phyloP scores from a whole-genome alignment of 2,888 invertebrate genomes.

The Siphlonurus alternatus region DNA sequence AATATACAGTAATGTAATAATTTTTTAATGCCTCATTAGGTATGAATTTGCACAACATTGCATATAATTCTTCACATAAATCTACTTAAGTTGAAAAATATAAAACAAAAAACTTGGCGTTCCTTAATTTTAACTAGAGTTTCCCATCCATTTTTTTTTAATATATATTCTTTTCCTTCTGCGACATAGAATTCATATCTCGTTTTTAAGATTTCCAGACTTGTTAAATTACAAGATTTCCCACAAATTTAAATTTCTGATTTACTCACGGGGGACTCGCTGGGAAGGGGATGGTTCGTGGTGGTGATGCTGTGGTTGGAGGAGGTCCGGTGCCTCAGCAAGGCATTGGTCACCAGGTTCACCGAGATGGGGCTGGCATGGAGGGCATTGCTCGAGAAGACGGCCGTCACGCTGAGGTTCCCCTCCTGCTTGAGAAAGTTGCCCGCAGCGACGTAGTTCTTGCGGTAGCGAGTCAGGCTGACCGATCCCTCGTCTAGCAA shows the following conservation, averaged over 20 bases:
- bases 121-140: no score
- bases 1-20: neutral
- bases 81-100: no score
- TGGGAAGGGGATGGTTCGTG: conserved; percentile 21
- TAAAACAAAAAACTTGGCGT: no score
- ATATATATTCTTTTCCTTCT: no score
- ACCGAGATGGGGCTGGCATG: conserved; percentile 35
- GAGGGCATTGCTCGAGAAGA: conserved; percentile 30
- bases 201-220: no score
- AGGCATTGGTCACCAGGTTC: conserved; percentile 31
- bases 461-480: neutral
- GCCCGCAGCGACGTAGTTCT: conserved; percentile 1
- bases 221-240: no score
- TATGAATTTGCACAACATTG: neutral
- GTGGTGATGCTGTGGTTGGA: conserved; percentile 22
- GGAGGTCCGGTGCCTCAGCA: conserved; percentile 23
- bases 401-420: conserved; percentile 20
- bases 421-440: neutral
- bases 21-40: neutral
- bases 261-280: conserved; percentile 1
- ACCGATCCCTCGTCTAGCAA: neutral
- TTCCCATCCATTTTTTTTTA: no score
- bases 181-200: no score
- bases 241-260: no score
- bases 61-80: neutral